Evolutionary conservation across 2,113 vertebrate genomes (phyloP).

Genomic region (Gopherus flavomarginatus): DNA sequence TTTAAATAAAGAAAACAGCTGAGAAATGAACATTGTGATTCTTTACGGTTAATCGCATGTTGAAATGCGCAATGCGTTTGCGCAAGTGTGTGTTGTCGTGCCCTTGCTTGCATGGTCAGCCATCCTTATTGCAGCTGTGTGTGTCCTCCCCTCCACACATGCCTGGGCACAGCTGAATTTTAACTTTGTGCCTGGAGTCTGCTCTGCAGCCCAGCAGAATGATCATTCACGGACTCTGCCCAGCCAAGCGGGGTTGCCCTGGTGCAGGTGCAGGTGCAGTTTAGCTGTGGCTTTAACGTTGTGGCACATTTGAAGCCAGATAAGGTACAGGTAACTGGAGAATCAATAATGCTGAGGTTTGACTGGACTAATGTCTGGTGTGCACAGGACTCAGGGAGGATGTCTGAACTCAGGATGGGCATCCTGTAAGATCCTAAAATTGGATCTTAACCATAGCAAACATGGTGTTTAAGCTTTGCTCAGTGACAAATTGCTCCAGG

Average conservation of each 20-base stretch:
- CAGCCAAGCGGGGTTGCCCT: not conserved
- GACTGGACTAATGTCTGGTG: not conserved
- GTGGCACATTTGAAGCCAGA: not conserved
- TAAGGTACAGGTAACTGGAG: not conserved
- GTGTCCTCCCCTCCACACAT: not conserved
- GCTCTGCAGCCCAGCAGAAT: no score
- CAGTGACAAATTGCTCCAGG: not conserved
- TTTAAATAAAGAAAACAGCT: accelerated
- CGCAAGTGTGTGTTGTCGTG: accelerated
- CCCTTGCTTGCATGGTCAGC: no score
- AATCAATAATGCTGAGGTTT: not conserved
- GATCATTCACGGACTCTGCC: no score
- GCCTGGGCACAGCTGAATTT: not conserved
- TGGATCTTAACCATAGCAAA: not conserved
- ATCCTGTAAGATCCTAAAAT: not conserved
- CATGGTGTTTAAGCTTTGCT: not conserved
- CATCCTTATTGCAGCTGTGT: no score
- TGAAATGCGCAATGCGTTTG: accelerated
- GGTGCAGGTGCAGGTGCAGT: not conserved
- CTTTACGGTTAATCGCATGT: not conserved
- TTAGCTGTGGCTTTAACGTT: not conserved
- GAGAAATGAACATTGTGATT: not conserved
- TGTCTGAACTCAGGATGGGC: not conserved
- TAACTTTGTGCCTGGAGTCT: no score
- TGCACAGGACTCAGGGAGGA: not conserved